A percentile compares a stretch with the other conserved stretches of the same genome.
phyloP scores from a whole-genome alignment of 2,113 vertebrate genomes.

The Clarias magur region DNA sequence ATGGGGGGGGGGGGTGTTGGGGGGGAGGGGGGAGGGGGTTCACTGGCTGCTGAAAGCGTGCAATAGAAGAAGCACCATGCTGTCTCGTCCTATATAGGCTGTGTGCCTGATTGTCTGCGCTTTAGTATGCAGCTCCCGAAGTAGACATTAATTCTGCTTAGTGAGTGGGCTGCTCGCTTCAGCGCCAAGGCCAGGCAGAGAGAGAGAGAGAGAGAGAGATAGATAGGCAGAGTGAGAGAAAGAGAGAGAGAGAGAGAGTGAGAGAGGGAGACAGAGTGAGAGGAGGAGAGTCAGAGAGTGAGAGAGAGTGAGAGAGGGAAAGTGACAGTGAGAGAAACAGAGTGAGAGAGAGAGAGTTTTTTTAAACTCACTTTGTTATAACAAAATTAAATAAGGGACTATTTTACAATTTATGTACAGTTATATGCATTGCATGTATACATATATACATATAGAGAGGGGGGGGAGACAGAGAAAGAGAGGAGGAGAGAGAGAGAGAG shows the following conservation, averaged over 20 bases:
- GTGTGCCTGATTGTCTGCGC: slow-evolving; percentile 28
- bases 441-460: too few relatives aligned
- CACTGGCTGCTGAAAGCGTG: slow-evolving; percentile 58
- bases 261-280: slow-evolving; percentile 16
- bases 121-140: slow-evolving; percentile 46
- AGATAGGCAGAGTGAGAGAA: not conserved
- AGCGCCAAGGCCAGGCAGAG: slow-evolving; percentile 67
- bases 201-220: not conserved
- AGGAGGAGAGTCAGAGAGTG: not conserved
- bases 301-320: not conserved
- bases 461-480: slow-evolving; percentile 29
- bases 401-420: too few relatives aligned
- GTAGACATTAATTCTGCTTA: slow-evolving; percentile 43
- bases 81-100: slow-evolving; percentile 46
- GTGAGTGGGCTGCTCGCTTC: slow-evolving; percentile 36
- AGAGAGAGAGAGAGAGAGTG: fast-evolving
- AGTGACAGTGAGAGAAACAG: not conserved
- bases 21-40: slow-evolving; percentile 58
- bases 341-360: not conserved
- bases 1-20: too few relatives aligned
- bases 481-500: slow-evolving; percentile 1
- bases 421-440: too few relatives aligned
- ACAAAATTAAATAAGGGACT: too few relatives aligned
- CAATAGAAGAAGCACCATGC: slow-evolving; percentile 60
- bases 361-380: too few relatives aligned